A percentile compares a stretch with the other conserved stretches of the same genome.
Evolutionary conservation across 2,113 vertebrate genomes (phyloP).

Genomic region (Phaetusa simplex): DNA sequence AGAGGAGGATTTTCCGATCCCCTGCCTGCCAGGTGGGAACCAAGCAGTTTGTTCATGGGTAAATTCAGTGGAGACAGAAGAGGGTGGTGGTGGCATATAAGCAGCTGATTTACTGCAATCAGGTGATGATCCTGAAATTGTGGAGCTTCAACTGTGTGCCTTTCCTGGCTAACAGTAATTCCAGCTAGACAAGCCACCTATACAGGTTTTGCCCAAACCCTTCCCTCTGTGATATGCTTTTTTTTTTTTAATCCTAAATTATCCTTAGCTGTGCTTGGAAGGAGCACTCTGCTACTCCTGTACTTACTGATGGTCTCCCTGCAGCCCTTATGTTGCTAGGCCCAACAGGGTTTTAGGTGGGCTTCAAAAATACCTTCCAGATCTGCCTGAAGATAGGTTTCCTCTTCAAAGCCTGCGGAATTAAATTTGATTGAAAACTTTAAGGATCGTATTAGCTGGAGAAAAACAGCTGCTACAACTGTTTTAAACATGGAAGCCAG

Average conservation of each 20-base stretch:
- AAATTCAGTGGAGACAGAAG: background rate
- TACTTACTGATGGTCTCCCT: background rate
- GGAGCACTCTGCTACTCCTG: background rate
- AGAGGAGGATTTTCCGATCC: background rate
- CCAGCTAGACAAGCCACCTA: background rate
- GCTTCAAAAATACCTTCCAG: background rate
- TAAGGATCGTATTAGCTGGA: background rate
- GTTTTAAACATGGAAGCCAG: background rate
- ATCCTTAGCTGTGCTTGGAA: background rate
- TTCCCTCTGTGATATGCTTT: rapidly evolving
- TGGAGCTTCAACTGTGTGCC: background rate
- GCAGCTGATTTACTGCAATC: background rate
- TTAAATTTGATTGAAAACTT: background rate
- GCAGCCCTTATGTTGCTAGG: background rate
- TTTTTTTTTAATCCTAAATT: background rate
- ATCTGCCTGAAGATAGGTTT: background rate
- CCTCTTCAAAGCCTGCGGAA: background rate
- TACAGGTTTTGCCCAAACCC: background rate
- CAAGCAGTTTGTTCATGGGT: background rate
- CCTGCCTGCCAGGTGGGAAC: background rate
- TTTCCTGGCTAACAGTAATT: background rate
- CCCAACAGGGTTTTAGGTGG: background rate
- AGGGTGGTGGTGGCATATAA: background rate
- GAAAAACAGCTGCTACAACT: background rate
- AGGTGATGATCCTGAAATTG: background rate